These are phyloP conservation scores for Girardia tigrina DNA, from an alignment of 2,888 invertebrate species.

Conservation along the genomic window DNA sequence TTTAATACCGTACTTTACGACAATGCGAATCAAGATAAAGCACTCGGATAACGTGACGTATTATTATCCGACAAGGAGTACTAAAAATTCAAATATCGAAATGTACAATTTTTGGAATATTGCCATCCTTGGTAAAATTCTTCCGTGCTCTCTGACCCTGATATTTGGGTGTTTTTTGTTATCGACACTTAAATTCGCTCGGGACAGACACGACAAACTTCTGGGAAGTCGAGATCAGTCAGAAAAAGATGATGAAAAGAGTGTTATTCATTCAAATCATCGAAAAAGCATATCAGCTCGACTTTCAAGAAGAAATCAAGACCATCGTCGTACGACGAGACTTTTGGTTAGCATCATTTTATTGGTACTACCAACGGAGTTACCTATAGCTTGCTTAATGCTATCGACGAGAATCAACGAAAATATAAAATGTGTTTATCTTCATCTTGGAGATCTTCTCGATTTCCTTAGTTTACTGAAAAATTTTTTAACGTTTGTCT, in stretches of 20 bases:
- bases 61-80: neutral
- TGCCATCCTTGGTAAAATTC: constrained; percentile 25
- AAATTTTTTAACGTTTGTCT: constrained; percentile 27
- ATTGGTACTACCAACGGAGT: constrained; percentile 68
- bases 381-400: constrained; percentile 58
- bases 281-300: neutral
- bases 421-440: constrained; percentile 7
- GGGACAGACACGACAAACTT: neutral
- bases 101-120: constrained; percentile 32
- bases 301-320: neutral
- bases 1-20: neutral
- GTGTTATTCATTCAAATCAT: neutral
- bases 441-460: constrained; percentile 27
- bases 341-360: constrained; percentile 69
- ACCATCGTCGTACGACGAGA: constrained; percentile 59
- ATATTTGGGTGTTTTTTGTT: neutral
- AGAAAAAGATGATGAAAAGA: neutral
- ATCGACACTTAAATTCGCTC: neutral
- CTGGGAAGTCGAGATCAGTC: neutral
- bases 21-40: neutral
- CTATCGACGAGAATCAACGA: neutral
- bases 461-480: constrained; percentile 27
- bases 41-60: neutral
- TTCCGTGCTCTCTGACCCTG: constrained; percentile 20
- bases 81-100: neutral